Conservation (phyloP, 2,797 vertebrate species). For the Zalophus californianus region DNA sequence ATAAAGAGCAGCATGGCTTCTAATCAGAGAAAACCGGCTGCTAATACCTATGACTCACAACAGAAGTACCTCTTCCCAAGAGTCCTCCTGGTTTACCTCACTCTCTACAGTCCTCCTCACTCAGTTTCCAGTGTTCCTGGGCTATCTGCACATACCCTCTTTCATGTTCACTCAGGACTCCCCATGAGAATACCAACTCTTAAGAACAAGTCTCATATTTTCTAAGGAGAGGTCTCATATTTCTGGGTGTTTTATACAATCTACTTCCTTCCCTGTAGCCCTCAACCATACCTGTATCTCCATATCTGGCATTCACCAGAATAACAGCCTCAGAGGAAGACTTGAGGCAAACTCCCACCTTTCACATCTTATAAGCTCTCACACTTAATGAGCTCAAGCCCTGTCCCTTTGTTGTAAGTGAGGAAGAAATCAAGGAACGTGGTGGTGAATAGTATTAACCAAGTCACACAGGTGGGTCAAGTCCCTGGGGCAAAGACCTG, state of each 20-base stretch:
- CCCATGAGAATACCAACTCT: background rate
- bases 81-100: background rate
- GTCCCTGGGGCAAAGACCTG: background rate
- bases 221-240: background rate
- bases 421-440: background rate
- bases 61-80: background rate
- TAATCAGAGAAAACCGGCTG: background rate
- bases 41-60: background rate
- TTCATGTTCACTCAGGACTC: background rate
- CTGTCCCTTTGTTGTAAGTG: background rate
- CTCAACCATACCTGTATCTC: background rate
- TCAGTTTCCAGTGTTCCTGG: background rate
- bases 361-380: background rate
- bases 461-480: background rate
- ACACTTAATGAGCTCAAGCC: background rate
- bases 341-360: background rate
- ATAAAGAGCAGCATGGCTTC: background rate
- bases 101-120: background rate
- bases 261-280: background rate
- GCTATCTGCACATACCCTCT: background rate
- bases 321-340: background rate
- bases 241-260: background rate
- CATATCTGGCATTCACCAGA: background rate
- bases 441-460: background rate
- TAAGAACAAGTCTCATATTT: background rate